Evolutionary conservation across 2,797 vertebrate species (phyloP).

Genomic region (Bradypodion ventrale): DNA sequence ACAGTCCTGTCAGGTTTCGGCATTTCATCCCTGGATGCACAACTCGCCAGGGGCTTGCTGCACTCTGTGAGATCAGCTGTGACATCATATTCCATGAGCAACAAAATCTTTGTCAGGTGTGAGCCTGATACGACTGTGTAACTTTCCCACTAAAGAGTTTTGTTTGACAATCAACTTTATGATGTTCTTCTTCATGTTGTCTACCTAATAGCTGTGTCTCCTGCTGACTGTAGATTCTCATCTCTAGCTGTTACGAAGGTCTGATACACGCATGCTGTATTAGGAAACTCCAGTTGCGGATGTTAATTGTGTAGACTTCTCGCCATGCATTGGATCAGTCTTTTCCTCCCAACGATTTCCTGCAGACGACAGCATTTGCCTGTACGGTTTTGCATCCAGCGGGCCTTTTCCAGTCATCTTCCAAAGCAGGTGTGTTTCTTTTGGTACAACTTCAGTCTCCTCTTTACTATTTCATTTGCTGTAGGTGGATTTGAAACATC

Average conservation of each 20-base stretch:
- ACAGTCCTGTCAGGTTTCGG: neutral
- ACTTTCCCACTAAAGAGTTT: neutral
- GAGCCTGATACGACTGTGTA: neutral
- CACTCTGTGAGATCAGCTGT: neutral
- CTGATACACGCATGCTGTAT: neutral
- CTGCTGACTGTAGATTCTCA: neutral
- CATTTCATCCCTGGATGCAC: neutral
- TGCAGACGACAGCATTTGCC: neutral
- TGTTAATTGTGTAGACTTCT: neutral
- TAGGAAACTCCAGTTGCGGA: neutral
- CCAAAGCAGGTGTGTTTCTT: conserved; percentile 13
- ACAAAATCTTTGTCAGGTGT: neutral
- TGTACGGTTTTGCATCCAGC: neutral
- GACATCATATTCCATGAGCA: neutral
- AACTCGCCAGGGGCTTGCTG: neutral
- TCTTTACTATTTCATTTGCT: neutral
- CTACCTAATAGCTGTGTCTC: neutral
- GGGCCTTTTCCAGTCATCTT: conserved; percentile 5
- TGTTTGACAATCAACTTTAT: neutral
- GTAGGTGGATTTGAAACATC: neutral
- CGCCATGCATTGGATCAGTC: neutral
- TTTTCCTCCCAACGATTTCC: neutral
- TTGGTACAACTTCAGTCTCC: neutral
- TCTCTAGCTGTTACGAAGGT: neutral
- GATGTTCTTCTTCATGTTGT: neutral